These are phyloP conservation scores for Nothobranchius kuhntae DNA, from an alignment of 2,113 vertebrate species.

Conservation along the genomic window DNA sequence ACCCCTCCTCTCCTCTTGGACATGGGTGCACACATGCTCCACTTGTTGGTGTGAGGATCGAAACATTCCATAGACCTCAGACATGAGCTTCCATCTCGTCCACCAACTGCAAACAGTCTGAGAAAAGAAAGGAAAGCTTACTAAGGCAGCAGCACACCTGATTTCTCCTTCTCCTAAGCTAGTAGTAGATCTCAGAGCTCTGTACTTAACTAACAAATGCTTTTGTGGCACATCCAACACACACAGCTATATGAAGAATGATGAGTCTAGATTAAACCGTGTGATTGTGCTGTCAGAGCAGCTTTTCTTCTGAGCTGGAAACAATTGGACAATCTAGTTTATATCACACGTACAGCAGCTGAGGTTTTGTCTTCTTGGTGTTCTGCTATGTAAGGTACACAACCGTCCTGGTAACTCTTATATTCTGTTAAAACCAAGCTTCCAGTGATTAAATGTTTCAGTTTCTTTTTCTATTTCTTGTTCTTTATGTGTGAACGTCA, in stretches of 20 bases:
- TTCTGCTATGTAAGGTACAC: conserved; percentile 11
- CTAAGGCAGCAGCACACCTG: neutral
- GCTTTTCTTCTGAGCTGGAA: conserved; percentile 1
- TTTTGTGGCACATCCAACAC: conserved; percentile 30
- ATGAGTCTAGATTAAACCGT: conserved; percentile 25
- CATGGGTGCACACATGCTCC: conserved; percentile 93
- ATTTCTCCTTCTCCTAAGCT: too few relatives aligned
- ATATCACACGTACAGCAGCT: conserved; percentile 6
- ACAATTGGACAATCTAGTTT: neutral
- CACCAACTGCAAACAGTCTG: conserved; percentile 93
- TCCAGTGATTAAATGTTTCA: neutral
- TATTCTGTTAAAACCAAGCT: neutral
- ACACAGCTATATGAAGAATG: conserved; percentile 33
- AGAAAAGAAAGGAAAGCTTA: conserved; percentile 17
- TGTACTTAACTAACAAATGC: too few relatives aligned
- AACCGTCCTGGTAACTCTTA: neutral
- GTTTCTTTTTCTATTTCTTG: neutral
- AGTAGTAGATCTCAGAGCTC: too few relatives aligned
- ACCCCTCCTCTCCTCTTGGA: conserved; percentile 92
- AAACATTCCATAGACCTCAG: conserved; percentile 96
- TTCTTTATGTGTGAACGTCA: neutral
- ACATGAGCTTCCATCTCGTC: conserved; percentile 94
- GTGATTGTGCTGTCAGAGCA: conserved; percentile 32
- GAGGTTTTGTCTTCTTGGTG: conserved; percentile 15
- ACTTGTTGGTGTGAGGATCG: conserved; percentile 97